Evolutionary conservation across 2,888 invertebrate species (phyloP).

Genomic region (Rhodophaea formosa): DNA sequence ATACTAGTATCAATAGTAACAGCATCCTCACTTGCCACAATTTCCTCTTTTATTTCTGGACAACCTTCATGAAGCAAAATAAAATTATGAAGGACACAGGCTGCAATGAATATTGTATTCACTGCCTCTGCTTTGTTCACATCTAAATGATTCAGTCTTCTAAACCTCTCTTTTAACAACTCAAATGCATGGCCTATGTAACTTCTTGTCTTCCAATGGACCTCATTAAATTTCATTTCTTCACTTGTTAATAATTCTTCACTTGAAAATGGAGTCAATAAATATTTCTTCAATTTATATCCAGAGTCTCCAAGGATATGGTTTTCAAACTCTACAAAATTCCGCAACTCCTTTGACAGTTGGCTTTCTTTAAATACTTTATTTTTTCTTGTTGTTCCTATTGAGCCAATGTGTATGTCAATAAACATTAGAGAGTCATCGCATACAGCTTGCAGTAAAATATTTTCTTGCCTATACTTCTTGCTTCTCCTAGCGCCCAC

Average conservation of each 20-base stretch:
- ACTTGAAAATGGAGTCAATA: conserved; percentile 67
- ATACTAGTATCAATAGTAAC: conserved; percentile 61
- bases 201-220: conserved; percentile 61
- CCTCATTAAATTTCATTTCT: conserved; percentile 73
- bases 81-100: conserved; percentile 72
- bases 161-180: conserved; percentile 60
- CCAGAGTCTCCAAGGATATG: conserved; percentile 68
- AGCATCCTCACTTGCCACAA: conserved; percentile 55
- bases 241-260: conserved; percentile 67
- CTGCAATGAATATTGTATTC: conserved; percentile 53
- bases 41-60: conserved; percentile 60
- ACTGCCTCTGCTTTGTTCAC: conserved; percentile 54
- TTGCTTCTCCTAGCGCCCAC: conserved; percentile 55
- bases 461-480: conserved; percentile 46
- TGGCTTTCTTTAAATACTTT: conserved; percentile 63
- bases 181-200: conserved; percentile 70
- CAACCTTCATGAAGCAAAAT: conserved; percentile 66
- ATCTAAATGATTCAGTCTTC: conserved; percentile 61
- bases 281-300: conserved; percentile 62
- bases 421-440: conserved; percentile 67
- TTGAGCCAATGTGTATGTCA: conserved; percentile 60
- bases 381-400: conserved; percentile 58
- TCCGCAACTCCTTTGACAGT: conserved; percentile 55
- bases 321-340: conserved; percentile 66
- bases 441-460: conserved; percentile 72